A percentile compares a stretch with the other conserved stretches of the same genome.
These are phyloP conservation scores for Heterodera schachtii DNA, from an alignment of 1,140 invertebrate genomes.

Conservation along the genomic window DNA sequence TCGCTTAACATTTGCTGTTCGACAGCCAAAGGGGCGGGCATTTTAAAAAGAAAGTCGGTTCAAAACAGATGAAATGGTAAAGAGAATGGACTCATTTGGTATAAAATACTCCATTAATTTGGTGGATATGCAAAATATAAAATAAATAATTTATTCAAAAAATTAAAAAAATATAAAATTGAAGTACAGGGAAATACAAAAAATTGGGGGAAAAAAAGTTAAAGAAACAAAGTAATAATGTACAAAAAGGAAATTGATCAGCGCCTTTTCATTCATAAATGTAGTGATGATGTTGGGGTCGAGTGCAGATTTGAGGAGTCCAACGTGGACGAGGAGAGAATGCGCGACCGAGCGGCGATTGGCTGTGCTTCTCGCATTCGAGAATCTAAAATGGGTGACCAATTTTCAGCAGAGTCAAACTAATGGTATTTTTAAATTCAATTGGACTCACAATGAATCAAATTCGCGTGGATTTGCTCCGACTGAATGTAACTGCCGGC, in stretches of 20 bases:
- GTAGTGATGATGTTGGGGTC: constrained; percentile 17
- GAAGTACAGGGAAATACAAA: not conserved
- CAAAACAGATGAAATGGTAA: not conserved
- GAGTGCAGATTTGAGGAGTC: constrained; percentile 8
- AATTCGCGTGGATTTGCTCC: constrained; percentile 43
- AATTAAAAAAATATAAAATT: too few species aligned
- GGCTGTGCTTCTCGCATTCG: constrained; percentile 40
- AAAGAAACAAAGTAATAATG: not conserved
- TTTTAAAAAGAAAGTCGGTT: not conserved
- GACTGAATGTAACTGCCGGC: constrained; percentile 59
- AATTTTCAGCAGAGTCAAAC: not conserved
- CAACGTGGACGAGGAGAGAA: constrained; percentile 45
- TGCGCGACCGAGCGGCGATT: constrained; percentile 33
- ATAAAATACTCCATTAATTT: too few species aligned
- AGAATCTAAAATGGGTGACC: constrained; percentile 33
- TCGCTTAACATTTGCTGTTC: constrained; percentile 1
- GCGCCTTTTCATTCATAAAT: not conserved
- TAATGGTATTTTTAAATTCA: not conserved
- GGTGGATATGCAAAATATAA: not conserved
- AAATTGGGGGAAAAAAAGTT: not conserved
- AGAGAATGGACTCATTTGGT: not conserved
- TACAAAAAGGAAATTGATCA: not conserved
- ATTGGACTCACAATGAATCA: constrained; percentile 51
- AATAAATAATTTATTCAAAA: not conserved
- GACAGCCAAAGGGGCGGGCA: not conserved